These are phyloP conservation scores for Montipora capricornis DNA, from an alignment of 64 coral and sea anemone species.

Conservation along the genomic window DNA sequence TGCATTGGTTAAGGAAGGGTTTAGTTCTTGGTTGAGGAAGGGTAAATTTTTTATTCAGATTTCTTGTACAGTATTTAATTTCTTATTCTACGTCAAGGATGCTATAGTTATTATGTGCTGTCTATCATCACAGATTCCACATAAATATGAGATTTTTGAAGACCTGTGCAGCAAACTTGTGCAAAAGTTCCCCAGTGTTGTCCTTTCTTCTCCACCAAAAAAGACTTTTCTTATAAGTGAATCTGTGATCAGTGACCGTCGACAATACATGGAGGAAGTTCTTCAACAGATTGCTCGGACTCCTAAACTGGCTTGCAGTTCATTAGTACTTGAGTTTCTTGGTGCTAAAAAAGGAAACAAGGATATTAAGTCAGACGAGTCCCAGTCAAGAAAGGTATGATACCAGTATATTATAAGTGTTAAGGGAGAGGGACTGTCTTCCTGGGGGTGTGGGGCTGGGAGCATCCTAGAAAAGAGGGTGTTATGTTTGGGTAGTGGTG, in stretches of 20 bases:
- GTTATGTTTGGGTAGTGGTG: no score
- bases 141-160: constrained; percentile 88
- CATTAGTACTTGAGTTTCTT: constrained; percentile 78
- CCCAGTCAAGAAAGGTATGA: neutral
- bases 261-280: constrained; percentile 79
- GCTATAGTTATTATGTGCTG: no score
- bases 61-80: no score
- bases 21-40: no score
- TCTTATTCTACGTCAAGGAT: no score
- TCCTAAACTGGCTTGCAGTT: constrained; percentile 90
- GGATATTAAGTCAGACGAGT: constrained; percentile 49
- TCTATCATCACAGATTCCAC: constrained; percentile 63
- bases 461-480: no score
- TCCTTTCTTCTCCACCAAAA: constrained; percentile 77
- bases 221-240: constrained; percentile 74
- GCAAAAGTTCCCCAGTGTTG: constrained; percentile 85
- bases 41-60: no score
- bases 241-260: constrained; percentile 60
- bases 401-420: no score
- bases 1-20: no score
- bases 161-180: constrained; percentile 80
- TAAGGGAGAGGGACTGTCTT: no score
- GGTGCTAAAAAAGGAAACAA: constrained; percentile 61
- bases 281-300: constrained; percentile 84
- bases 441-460: no score